Evolutionary conservation across 2,797 vertebrate genomes (phyloP).

Genomic region (Odontamblyopus lacepedii): DNA sequence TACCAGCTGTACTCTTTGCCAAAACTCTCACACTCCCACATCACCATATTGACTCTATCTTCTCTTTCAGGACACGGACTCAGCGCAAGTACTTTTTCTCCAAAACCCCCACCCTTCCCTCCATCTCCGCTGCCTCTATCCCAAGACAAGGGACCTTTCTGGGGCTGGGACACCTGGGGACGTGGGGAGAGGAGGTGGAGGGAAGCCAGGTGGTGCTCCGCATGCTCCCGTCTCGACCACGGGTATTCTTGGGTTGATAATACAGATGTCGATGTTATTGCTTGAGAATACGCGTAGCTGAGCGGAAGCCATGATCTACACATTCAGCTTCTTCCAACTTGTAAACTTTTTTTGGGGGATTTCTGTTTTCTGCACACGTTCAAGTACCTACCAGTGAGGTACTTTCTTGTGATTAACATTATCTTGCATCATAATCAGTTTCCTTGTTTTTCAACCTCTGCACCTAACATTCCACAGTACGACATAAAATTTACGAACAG

Average conservation of each 20-base stretch:
- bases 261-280: slow-evolving; percentile 83
- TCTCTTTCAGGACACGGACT: slow-evolving; percentile 54
- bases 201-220: slow-evolving; percentile 58
- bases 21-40: slow-evolving; percentile 9
- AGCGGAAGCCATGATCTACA: slow-evolving; percentile 67
- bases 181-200: slow-evolving; percentile 52
- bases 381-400: neutral
- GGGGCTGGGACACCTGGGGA: neutral
- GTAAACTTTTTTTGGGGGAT: neutral
- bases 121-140: slow-evolving; percentile 47
- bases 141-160: neutral
- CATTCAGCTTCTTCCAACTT: neutral
- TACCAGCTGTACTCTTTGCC: neutral
- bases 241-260: slow-evolving; percentile 84
- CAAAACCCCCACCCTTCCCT: slow-evolving; percentile 65
- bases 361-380: neutral
- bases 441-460: too few relatives aligned
- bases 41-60: slow-evolving; percentile 26
- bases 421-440: too few relatives aligned
- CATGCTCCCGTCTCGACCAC: slow-evolving; percentile 80
- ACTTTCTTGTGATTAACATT: neutral
- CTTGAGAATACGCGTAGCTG: slow-evolving; percentile 85
- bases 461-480: too few relatives aligned
- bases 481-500: too few relatives aligned
- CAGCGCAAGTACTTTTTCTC: slow-evolving; percentile 39